A percentile compares a stretch with the other conserved stretches of the same genome.
These are phyloP conservation scores for Trididemnum miniatum DNA, from an alignment of 23 tunicate genomes.

Conservation along the genomic window DNA sequence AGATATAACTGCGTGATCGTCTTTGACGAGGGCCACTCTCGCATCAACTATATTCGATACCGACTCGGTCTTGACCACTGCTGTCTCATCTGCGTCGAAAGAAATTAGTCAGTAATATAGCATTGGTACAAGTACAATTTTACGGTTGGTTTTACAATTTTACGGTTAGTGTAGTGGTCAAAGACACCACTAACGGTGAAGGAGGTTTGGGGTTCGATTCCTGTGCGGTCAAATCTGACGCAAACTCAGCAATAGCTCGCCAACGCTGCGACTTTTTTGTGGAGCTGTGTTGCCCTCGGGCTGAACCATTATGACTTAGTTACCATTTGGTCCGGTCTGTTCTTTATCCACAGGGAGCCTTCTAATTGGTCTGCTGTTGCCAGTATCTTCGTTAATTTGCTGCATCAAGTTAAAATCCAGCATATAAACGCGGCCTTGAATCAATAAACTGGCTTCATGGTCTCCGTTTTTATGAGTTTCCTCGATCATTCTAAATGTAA, in stretches of 20 bases:
- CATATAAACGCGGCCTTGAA: conserved; percentile 51
- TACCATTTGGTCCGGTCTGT: no score
- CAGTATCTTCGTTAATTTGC: conserved; percentile 82
- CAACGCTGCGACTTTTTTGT: no score
- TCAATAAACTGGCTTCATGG: conserved; percentile 55
- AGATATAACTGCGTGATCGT: conserved; percentile 49
- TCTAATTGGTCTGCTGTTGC: conserved; percentile 50
- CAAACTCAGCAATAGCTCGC: no score
- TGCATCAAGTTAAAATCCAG: conserved; percentile 76
- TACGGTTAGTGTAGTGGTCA: no score
- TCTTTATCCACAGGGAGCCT: conserved; percentile 36
- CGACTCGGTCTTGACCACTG: conserved; percentile 35
- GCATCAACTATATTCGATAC: conserved; percentile 42
- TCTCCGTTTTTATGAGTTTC: conserved; percentile 70
- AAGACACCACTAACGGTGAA: no score
- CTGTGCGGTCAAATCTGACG: no score
- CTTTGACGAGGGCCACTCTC: conserved; percentile 56
- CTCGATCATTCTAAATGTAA: conserved; percentile 49
- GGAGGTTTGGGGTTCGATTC: no score
- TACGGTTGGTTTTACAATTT: no score
- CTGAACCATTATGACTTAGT: no score
- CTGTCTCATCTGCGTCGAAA: background rate
- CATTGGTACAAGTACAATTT: no score
- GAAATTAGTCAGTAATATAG: no score
- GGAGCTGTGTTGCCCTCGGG: no score